These are phyloP conservation scores for Sinonovacula constricta DNA, from an alignment of 1,140 invertebrate species.

Conservation along the genomic window DNA sequence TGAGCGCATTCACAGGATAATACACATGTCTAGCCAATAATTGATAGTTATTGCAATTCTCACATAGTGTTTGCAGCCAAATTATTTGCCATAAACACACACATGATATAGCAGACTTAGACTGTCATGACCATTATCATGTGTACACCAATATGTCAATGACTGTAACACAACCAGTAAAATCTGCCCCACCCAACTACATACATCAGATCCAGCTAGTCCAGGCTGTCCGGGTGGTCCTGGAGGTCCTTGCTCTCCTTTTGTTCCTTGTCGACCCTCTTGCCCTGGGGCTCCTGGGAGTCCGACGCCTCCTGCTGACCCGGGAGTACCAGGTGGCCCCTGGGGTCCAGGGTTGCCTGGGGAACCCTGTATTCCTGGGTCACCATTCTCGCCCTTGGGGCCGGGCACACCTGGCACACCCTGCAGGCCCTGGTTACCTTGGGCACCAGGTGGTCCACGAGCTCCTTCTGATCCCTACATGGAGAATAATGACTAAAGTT, in stretches of 20 bases:
- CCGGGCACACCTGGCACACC: conserved; percentile 79
- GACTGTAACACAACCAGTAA: no score
- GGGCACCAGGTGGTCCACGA: conserved; percentile 87
- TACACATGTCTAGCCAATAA: no score
- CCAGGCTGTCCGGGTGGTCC: conserved; percentile 83
- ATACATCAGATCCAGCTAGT: conserved; percentile 55
- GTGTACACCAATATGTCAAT: no score
- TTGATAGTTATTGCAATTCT: no score
- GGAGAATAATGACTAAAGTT: no score
- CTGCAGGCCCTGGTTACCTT: conserved; percentile 87
- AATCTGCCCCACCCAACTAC: no score
- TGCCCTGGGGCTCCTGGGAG: conserved; percentile 79
- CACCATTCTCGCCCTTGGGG: conserved; percentile 68
- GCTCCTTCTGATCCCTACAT: conserved; percentile 82
- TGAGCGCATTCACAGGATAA: no score
- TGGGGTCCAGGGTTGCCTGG: conserved; percentile 63
- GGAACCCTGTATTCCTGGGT: conserved; percentile 64
- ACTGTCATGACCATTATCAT: no score
- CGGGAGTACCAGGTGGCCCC: conserved; percentile 84
- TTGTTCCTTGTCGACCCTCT: conserved; percentile 72
- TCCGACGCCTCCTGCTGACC: conserved; percentile 80
- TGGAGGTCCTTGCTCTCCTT: conserved; percentile 84
- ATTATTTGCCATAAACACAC: no score
- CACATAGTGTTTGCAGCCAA: no score
- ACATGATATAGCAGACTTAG: no score